Conservation (phyloP, 2,888 invertebrate genomes). For the Emmelina monodactyla region DNA sequence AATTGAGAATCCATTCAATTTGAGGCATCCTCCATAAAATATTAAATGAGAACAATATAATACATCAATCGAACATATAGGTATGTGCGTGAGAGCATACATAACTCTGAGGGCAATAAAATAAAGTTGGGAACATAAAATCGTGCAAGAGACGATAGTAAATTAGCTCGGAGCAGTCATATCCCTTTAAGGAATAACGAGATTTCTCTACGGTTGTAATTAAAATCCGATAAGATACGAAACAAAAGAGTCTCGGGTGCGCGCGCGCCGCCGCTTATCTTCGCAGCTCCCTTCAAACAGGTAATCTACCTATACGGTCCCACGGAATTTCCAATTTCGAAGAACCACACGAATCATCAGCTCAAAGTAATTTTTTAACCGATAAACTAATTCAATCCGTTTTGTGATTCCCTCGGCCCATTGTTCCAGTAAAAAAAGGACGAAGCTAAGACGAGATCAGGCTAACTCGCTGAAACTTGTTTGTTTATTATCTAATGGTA, state of each 20-base stretch:
- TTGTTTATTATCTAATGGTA: slow-evolving; percentile 57
- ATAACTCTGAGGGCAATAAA: slow-evolving; percentile 35
- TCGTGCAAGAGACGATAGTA: slow-evolving; percentile 47
- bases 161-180: slow-evolving; percentile 52
- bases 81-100: slow-evolving; percentile 30
- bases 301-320: slow-evolving; percentile 10
- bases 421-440: slow-evolving; percentile 36
- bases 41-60: slow-evolving; percentile 24
- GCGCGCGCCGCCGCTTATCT: slow-evolving; percentile 16
- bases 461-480: slow-evolving; percentile 35
- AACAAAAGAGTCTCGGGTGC: slow-evolving; percentile 51
- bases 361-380: slow-evolving; percentile 39
- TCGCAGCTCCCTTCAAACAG: slow-evolving; percentile 19
- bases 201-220: slow-evolving; percentile 60
- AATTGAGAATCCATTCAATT: slow-evolving; percentile 5
- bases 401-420: slow-evolving; percentile 36
- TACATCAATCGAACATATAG: slow-evolving; percentile 21
- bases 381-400: slow-evolving; percentile 50
- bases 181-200: slow-evolving; percentile 61
- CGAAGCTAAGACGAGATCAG: slow-evolving; percentile 20
- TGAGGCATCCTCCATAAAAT: slow-evolving; percentile 21
- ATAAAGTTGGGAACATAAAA: slow-evolving; percentile 46
- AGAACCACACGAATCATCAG: slow-evolving; percentile 27
- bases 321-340: slow-evolving; percentile 34
- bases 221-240: slow-evolving; percentile 64